Conservation (phyloP, 1,140 invertebrate genomes). For the Dinoponera quadriceps region DNA sequence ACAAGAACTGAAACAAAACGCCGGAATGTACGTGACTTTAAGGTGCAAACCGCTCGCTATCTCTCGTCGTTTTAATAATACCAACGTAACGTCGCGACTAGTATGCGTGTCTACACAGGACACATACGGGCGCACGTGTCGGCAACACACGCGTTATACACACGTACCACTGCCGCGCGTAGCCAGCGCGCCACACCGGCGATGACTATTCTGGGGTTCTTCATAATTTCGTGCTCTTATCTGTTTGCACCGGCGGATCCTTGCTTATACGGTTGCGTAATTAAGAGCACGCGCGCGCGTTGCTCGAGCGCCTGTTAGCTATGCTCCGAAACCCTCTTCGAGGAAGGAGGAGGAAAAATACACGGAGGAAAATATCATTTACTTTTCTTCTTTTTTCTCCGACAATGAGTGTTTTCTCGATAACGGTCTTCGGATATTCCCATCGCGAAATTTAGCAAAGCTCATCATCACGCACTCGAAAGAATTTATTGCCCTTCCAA, state of each 20-base stretch:
- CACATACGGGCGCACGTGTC: constrained; percentile 11
- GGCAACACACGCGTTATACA: constrained; percentile 37
- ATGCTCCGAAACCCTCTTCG: not conserved
- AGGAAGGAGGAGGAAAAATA: not conserved
- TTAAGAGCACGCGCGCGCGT: constrained; percentile 49
- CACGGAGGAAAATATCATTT: not conserved
- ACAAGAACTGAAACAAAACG: constrained; percentile 48
- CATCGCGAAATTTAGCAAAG: too few species aligned
- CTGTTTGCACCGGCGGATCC: constrained; percentile 67
- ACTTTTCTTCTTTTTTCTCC: too few species aligned
- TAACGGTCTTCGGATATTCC: too few species aligned
- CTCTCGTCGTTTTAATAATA: constrained; percentile 60
- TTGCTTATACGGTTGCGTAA: constrained; percentile 58
- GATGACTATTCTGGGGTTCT: constrained; percentile 37
- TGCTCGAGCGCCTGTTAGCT: not conserved
- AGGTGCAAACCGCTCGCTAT: constrained; percentile 59
- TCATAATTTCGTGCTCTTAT: constrained; percentile 70
- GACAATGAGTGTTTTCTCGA: too few species aligned
- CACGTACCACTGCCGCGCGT: not conserved
- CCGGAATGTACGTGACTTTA: constrained; percentile 60
- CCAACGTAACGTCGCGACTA: constrained; percentile 9
- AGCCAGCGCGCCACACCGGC: constrained; percentile 46
- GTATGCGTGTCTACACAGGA: constrained; percentile 32
- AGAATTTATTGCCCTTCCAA: too few species aligned
- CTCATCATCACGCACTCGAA: too few species aligned